Conservation (phyloP, 2,797 vertebrate genomes). For the Scarus forsteni region DNA sequence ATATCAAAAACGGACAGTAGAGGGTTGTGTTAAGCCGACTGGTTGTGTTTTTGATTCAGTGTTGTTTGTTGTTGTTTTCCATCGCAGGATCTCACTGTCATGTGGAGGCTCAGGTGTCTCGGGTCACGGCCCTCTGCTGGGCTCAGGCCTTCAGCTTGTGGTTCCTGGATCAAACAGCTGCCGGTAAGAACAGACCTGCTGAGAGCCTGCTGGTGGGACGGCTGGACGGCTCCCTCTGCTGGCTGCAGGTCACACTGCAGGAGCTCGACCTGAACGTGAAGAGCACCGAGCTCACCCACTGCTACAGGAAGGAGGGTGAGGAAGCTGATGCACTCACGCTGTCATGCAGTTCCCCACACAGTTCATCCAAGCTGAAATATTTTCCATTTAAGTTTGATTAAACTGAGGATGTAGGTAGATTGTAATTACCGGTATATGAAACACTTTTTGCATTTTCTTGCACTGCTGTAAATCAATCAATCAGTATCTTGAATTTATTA, state of each 20-base stretch:
- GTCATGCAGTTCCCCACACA: neutral
- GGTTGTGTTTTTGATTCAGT: neutral
- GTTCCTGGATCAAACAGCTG: constrained; percentile 58
- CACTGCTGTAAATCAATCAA: too few relatives aligned
- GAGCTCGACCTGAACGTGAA: constrained; percentile 74
- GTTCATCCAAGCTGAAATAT: neutral
- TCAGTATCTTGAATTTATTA: too few relatives aligned
- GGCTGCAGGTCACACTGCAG: constrained; percentile 82
- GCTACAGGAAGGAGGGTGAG: constrained; percentile 83
- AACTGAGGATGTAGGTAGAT: too few relatives aligned
- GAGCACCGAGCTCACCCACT: constrained; percentile 79
- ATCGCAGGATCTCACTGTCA: constrained; percentile 80
- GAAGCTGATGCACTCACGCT: neutral
- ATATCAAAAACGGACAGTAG: too few relatives aligned
- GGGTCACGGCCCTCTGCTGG: constrained; percentile 86
- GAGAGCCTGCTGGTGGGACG: constrained; percentile 85
- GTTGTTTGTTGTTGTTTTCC: neutral
- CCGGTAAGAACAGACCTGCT: constrained; percentile 57
- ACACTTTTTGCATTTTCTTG: too few relatives aligned
- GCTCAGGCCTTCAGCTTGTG: constrained; percentile 77
- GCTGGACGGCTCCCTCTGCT: constrained; percentile 86
- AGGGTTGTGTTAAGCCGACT: neutral
- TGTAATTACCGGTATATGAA: too few relatives aligned
- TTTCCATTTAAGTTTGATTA: too few relatives aligned
- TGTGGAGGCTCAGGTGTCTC: constrained; percentile 81